Percentiles rank a stretch among this genome's conserved stretches.
phyloP scores from a whole-genome alignment of 92 coral and sea anemone genomes.

The Phenganax marumi region DNA sequence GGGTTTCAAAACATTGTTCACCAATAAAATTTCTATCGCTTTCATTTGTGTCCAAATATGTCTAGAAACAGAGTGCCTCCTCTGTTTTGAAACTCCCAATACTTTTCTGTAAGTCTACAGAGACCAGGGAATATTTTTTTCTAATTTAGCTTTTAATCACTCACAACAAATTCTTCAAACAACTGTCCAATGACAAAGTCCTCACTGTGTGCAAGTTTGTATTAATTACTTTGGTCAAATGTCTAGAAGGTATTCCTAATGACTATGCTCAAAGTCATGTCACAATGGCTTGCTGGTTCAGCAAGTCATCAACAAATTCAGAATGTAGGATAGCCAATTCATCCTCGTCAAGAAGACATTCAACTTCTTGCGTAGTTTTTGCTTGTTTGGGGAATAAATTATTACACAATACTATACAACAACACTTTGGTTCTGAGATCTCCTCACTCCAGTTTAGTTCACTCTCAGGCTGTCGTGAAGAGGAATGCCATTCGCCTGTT shows the following conservation, averaged over 20 bases:
- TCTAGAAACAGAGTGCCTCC: too few species aligned
- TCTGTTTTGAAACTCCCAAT: too few species aligned
- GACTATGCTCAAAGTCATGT: background rate
- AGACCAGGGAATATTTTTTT: too few species aligned
- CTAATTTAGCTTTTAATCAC: too few species aligned
- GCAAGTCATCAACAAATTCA: conserved; percentile 3
- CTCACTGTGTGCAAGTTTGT: too few species aligned
- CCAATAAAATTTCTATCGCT: too few species aligned
- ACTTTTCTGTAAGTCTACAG: too few species aligned
- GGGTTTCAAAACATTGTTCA: too few species aligned
- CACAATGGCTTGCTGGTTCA: conserved; percentile 2
- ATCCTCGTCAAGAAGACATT: conserved; percentile 59
- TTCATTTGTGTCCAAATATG: too few species aligned
- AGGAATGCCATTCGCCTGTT: conserved; percentile 31
- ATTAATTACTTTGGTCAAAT: background rate
- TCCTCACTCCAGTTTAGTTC: conserved; percentile 42
- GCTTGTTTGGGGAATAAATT: conserved; percentile 75
- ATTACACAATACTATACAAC: conserved; percentile 62
- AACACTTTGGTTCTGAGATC: conserved; percentile 40
- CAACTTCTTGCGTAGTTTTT: conserved; percentile 66
- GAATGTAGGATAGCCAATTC: conserved; percentile 29
- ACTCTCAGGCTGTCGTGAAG: background rate
- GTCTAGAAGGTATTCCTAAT: background rate
- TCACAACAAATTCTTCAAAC: too few species aligned
- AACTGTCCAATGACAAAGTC: too few species aligned